Conservation (phyloP, 2,113 vertebrate genomes). For the Alectura lathami region DNA sequence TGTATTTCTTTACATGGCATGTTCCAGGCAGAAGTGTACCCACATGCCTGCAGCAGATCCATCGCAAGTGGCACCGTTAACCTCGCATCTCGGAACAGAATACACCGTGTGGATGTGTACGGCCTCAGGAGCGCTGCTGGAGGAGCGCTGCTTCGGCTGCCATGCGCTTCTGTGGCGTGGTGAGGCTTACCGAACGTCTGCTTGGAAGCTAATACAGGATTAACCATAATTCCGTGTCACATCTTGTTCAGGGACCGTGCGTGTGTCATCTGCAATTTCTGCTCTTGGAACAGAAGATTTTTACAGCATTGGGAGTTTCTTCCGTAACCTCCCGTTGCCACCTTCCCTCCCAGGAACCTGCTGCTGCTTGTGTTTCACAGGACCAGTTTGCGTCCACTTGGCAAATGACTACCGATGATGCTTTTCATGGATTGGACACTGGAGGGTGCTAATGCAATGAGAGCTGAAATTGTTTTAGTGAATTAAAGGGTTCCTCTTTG, state of each 20-base stretch:
- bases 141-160: background rate
- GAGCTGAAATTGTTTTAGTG: conserved; percentile 2
- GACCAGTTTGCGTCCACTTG: background rate
- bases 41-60: background rate
- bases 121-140: background rate
- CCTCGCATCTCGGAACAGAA: background rate
- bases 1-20: background rate
- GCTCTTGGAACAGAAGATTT: background rate
- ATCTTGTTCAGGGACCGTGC: background rate
- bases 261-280: background rate
- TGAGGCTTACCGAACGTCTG: background rate
- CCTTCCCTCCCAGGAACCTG: background rate
- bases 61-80: background rate
- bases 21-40: background rate
- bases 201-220: background rate
- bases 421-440: conserved; percentile 65
- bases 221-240: background rate
- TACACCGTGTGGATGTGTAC: background rate
- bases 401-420: background rate
- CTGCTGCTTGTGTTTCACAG: background rate
- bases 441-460: conserved; percentile 74
- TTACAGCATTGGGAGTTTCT: background rate
- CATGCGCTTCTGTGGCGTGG: background rate
- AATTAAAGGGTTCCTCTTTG: conserved; percentile 20
- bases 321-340: background rate